Base-by-base conservation (phyloP, 2,888 invertebrate genomes). In the Clanis bilineata region DNA sequence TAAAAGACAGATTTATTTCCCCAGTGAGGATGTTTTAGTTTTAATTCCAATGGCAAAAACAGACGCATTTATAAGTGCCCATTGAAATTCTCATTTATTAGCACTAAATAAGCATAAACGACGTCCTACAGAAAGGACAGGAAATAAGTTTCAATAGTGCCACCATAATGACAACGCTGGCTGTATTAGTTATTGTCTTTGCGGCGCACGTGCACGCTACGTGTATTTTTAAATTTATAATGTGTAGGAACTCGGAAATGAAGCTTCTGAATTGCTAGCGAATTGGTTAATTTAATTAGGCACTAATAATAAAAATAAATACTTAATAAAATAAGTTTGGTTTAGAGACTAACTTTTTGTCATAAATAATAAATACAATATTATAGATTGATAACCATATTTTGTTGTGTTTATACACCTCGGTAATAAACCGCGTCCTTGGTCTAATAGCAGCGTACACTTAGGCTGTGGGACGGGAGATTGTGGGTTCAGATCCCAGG, bases 91-190 rank as follows among this genome's bases (percentile, higher is more conserved):
- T 22, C 43, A 23, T 62, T 61, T 71, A 71, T 67, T 68, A 65
- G 66, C 64, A 64, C 62, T 66, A 66, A 70, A 68, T 66, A 68
- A 66, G 64, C 62, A 61, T 63, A 59, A 60, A 65, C 64, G 63
- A 62, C 60, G 56, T 62, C 63, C 63, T 57, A 60, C 43, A 51
- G 66, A 67, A 66, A 64, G 64, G 60, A 60, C 62, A 64, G 69
- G 67, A 69, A 68, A 66, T 63, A 64, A 63, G 61, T 47, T 66
- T 64, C 63, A 65, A 67, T 64, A 58, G 54, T 45, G 47, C 28
- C 55, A 60, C 57, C 54, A 57, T 60, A 60, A 61, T 59, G 57
- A 59, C 56, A 56, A 44, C 57, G 60, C 62, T 58, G 45, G 58
- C 62, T 62, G 65, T 62, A 60, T 64, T 63, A 61, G 58, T 63